A percentile compares a stretch with the other conserved stretches of the same genome.
Evolutionary conservation across 2,113 vertebrate genomes (phyloP).

Genomic region (Dicentrarchus labrax): DNA sequence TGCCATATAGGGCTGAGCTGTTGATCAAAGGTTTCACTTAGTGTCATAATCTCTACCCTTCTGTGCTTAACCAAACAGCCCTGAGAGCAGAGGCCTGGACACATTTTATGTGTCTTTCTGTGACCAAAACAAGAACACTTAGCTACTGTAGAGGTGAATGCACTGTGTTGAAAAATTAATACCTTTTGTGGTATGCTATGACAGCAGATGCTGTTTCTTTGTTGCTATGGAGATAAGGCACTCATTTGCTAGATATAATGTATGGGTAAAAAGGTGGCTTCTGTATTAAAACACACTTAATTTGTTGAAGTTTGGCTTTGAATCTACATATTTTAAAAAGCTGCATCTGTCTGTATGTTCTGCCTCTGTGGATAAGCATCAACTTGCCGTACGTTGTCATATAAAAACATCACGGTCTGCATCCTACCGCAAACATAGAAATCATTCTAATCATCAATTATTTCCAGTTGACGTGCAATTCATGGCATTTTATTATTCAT

Average conservation of each 20-base stretch:
- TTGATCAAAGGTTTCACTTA: neutral
- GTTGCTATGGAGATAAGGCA: conserved; percentile 59
- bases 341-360: neutral
- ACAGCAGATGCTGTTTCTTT: conserved; percentile 31
- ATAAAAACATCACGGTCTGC: too few relatives aligned
- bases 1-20: neutral
- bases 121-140: conserved; percentile 8
- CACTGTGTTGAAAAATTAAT: conserved; percentile 43
- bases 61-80: neutral
- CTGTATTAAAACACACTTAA: neutral
- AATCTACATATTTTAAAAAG: neutral
- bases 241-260: neutral
- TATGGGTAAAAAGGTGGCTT: neutral
- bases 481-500: neutral
- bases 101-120: neutral
- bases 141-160: conserved; percentile 4
- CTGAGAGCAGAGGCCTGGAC: neutral
- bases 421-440: neutral
- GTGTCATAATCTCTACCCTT: neutral
- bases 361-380: neutral
- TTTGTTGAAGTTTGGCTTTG: neutral
- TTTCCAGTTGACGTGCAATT: neutral
- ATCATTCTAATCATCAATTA: too few relatives aligned
- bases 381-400: neutral
- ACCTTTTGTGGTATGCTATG: conserved; percentile 20